These are phyloP conservation scores for Junonia oenone DNA, from an alignment of 2,888 invertebrate species.

Conservation along the genomic window DNA sequence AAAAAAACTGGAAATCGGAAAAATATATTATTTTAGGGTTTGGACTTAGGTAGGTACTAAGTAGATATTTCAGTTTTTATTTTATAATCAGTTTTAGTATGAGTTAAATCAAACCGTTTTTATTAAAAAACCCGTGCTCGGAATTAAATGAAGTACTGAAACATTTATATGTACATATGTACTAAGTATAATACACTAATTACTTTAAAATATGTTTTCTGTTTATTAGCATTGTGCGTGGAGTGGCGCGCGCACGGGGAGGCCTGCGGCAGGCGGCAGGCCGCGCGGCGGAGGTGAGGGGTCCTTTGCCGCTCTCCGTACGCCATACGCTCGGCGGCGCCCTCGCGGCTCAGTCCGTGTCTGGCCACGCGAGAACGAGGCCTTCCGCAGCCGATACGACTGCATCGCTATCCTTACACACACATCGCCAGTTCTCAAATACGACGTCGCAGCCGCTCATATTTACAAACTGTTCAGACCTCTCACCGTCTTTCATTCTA, in stretches of 20 bases:
- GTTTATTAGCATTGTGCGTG: conserved; percentile 34
- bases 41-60: too few relatives aligned
- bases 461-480: conserved; percentile 43
- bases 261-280: conserved; percentile 43
- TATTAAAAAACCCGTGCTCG: too few relatives aligned
- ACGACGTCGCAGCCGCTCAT: conserved; percentile 38
- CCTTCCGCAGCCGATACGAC: conserved; percentile 44
- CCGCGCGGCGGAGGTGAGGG: conserved; percentile 49
- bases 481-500: conserved; percentile 40
- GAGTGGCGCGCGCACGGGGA: conserved; percentile 68
- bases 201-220: conserved; percentile 26
- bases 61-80: too few relatives aligned
- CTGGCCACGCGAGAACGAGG: conserved; percentile 50
- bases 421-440: conserved; percentile 46
- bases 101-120: too few relatives aligned
- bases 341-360: conserved; percentile 64
- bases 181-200: conserved; percentile 11
- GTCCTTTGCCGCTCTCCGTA: conserved; percentile 44
- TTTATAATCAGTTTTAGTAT: too few relatives aligned
- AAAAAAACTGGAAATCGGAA: too few relatives aligned
- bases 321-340: conserved; percentile 48
- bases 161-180: neutral
- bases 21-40: too few relatives aligned
- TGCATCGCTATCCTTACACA: conserved; percentile 51
- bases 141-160: too few relatives aligned